A percentile compares a stretch with the other conserved stretches of the same genome.
Conservation (phyloP, 2,888 invertebrate genomes). For the Aphelenchoides bicaudatus region DNA sequence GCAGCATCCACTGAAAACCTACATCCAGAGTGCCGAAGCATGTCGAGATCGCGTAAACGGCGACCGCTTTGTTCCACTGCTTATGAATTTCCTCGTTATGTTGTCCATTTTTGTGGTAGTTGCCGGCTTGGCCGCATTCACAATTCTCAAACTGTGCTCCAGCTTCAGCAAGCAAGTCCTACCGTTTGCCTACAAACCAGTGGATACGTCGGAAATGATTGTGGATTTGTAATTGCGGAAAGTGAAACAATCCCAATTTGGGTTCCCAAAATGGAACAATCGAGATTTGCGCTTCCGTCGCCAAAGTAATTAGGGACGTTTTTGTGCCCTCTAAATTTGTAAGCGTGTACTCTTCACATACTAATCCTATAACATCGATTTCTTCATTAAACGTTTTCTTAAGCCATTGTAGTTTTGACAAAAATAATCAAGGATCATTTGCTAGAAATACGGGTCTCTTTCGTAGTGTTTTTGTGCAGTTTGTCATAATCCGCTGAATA, state of each 20-base stretch:
- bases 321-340: background rate
- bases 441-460: too few relatives aligned
- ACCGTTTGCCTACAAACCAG: constrained; percentile 32
- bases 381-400: too few relatives aligned
- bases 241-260: too few relatives aligned
- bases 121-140: constrained; percentile 35
- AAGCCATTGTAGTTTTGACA: too few relatives aligned
- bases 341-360: too few relatives aligned
- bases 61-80: constrained; percentile 22
- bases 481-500: too few relatives aligned
- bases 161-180: constrained; percentile 19
- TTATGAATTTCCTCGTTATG: constrained; percentile 39
- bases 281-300: background rate
- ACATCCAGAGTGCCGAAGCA: constrained; percentile 39
- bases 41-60: constrained; percentile 31
- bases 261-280: too few relatives aligned
- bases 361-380: too few relatives aligned
- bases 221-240: constrained; percentile 34
- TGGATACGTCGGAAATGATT: constrained; percentile 23
- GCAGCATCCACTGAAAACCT: constrained; percentile 51
- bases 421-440: too few relatives aligned
- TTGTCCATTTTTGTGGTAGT: constrained; percentile 39
- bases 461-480: too few relatives aligned
- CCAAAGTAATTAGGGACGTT: background rate
- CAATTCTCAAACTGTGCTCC: constrained; percentile 32